These are phyloP conservation scores for Lumbricus terrestris DNA, from an alignment of 2,888 invertebrate genomes.

Conservation along the genomic window DNA sequence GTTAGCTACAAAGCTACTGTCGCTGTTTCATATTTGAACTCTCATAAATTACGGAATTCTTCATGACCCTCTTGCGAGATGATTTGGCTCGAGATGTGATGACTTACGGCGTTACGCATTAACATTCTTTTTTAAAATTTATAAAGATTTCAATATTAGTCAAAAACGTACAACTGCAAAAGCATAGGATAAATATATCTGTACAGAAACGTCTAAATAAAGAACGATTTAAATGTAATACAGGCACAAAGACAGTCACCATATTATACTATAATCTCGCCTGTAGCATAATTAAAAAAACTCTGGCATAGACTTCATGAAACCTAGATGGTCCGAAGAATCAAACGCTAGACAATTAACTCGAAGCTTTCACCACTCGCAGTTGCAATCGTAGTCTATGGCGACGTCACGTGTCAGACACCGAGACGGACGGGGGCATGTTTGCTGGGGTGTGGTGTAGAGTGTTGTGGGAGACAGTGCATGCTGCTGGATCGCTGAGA, in stretches of 20 bases:
- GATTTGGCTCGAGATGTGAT: too few relatives aligned
- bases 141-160: neutral
- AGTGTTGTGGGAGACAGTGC: slow-evolving; percentile 70
- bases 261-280: too few relatives aligned
- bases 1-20: too few relatives aligned
- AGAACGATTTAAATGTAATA: too few relatives aligned
- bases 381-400: neutral
- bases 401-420: neutral
- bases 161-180: neutral
- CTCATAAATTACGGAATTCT: too few relatives aligned
- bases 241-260: neutral
- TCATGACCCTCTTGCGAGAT: too few relatives aligned
- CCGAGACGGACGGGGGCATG: neutral
- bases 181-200: neutral
- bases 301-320: neutral
- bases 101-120: too few relatives aligned
- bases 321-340: neutral
- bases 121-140: neutral
- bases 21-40: too few relatives aligned
- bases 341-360: neutral
- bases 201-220: neutral
- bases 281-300: neutral
- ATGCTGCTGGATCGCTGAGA: slow-evolving; percentile 70
- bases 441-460: slow-evolving; percentile 69
- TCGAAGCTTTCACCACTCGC: neutral